Evolutionary conservation across 1,140 invertebrate species (phyloP), one percentile per base, ranked within the genome.

Genomic region (Proctacanthus coquilletti): DNA sequence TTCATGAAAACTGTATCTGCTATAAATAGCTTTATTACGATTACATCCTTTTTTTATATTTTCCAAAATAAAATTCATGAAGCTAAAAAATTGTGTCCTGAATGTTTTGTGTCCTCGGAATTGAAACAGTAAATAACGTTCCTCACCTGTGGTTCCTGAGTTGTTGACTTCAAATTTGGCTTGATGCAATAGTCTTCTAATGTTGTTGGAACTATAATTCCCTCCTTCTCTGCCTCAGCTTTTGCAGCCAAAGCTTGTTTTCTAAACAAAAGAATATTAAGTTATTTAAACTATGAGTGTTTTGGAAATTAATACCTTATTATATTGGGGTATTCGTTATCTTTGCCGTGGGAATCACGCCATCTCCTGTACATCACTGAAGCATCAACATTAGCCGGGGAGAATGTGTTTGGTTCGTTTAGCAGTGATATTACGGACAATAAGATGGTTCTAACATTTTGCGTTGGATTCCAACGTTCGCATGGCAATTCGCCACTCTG

Each of bases 381-480:
- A 15, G 96, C 95, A 70, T 99, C 96, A 13, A 99, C 96, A 65
- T 99, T 98, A 38, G 96, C 96, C 23, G 96, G 95, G 56, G 93
- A 98, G 62, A 82, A 98, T 47, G 94, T 98, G 68, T 99, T 99
- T 32, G 96, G 96, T 65, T 99, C 96, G 67, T 98, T 99, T 44
- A 99, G 69, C 31, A 99, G 70, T 14, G 94, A 98, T 49, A 99
- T 98, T 34, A 99, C 95, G 47, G 92, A 97, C 20, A 99, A 71
- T 38, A 99, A 68, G 53, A 99, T 92, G 39, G 95, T 98, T 59
- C 94, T 80, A 42, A 98, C 95, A 61, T 91, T 98, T 69, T 99
- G 96, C 38, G 96, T 98, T 20, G 96, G 96, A 72, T 99, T 99
- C 95, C 96, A 99, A 62, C 95, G 81, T 68, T 99, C 96, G 65